Percentiles rank a stretch among this genome's conserved stretches.
Conservation (phyloP, 2,113 vertebrate genomes). For the Epinephelus moara region DNA sequence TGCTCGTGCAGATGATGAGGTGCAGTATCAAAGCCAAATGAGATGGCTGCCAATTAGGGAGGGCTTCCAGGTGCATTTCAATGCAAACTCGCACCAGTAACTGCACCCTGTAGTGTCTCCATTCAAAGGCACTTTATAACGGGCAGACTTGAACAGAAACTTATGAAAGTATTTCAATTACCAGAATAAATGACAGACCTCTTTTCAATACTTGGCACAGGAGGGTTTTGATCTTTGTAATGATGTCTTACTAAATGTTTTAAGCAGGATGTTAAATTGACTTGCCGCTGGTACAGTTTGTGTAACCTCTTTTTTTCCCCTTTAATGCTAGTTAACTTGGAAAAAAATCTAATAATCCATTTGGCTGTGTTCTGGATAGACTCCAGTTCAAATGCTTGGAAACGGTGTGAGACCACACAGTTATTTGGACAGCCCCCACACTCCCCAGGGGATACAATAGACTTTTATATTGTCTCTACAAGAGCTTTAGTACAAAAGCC, state of each 20-base stretch:
- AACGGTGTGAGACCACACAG: constrained; percentile 51
- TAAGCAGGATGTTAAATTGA: constrained; percentile 48
- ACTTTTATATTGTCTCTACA: constrained; percentile 34
- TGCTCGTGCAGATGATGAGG: constrained; percentile 72
- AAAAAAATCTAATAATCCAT: constrained; percentile 57
- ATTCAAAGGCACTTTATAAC: constrained; percentile 68
- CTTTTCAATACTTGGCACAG: constrained; percentile 30
- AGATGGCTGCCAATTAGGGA: constrained; percentile 79
- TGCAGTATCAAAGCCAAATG: constrained; percentile 81
- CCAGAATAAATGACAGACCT: constrained; percentile 51
- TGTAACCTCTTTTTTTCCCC: constrained; percentile 35
- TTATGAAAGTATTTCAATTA: constrained; percentile 70
- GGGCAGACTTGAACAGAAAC: constrained; percentile 62
- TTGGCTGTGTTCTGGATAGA: constrained; percentile 54
- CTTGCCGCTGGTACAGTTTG: constrained; percentile 38
- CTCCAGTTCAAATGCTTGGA: constrained; percentile 57
- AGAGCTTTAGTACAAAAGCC: constrained; percentile 27
- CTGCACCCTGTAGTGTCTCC: constrained; percentile 72
- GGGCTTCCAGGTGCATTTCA: constrained; percentile 77
- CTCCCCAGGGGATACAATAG: constrained; percentile 31
- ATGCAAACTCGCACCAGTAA: constrained; percentile 67
- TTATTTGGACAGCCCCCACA: constrained; percentile 50
- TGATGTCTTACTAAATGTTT: constrained; percentile 68
- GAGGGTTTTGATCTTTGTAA: constrained; percentile 43
- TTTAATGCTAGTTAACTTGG: constrained; percentile 49